Percentiles rank a stretch among this genome's conserved stretches.
Conservation (phyloP, 2,113 vertebrate genomes). For the Pollimyrus isidori region DNA sequence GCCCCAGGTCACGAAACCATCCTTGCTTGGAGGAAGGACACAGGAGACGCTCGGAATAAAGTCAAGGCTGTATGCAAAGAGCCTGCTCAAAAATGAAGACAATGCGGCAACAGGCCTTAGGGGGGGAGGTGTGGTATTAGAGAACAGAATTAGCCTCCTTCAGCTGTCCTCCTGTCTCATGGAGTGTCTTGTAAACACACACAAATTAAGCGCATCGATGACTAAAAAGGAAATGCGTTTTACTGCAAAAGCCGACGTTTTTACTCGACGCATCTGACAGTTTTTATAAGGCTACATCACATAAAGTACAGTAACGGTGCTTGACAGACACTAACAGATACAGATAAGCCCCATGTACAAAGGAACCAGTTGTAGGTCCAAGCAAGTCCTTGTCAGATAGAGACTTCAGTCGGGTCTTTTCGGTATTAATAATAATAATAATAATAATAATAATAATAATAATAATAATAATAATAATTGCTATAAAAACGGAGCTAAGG, state of each 20-base stretch:
- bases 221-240: neutral
- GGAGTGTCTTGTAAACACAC: neutral
- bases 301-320: neutral
- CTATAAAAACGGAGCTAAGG: neutral
- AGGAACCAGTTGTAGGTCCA: neutral
- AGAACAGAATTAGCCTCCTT: neutral
- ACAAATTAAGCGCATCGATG: neutral
- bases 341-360: neutral
- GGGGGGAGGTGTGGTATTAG: neutral
- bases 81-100: neutral
- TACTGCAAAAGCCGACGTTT: neutral
- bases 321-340: neutral
- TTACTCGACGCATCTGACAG: neutral
- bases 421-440: neutral
- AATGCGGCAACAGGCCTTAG: neutral
- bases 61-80: conserved; percentile 1
- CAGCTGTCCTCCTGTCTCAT: neutral
- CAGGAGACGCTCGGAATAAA: neutral
- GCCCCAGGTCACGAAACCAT: neutral
- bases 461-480: no score
- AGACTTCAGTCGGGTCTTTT: neutral
- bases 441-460: no score
- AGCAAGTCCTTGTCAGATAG: neutral
- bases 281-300: neutral
- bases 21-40: neutral